A percentile compares a stretch with the other conserved stretches of the same genome.
Evolutionary conservation across 1,140 invertebrate species (phyloP).

Genomic region (Euwallacea fornicatus): DNA sequence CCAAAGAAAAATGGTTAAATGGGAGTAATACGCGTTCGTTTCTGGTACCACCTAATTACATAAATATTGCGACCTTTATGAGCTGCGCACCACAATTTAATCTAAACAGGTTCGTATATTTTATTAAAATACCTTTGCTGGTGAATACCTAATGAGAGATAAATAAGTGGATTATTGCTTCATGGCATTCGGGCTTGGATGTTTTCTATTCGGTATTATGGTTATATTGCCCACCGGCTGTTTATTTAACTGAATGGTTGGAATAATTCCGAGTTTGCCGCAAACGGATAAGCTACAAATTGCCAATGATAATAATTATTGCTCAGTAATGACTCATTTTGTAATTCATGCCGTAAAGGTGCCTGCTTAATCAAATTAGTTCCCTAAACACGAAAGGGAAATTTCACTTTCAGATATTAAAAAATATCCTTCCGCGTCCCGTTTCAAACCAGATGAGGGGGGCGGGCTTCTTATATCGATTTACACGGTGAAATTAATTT

Average conservation of each 20-base stretch:
- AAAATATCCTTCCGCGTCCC: neutral
- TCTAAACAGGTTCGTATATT: conserved; percentile 21
- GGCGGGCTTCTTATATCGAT: conserved; percentile 13
- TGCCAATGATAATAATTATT: neutral
- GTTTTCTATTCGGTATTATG: neutral
- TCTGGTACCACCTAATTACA: conserved; percentile 11
- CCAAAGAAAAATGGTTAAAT: neutral
- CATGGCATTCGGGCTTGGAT: conserved; percentile 8
- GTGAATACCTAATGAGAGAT: conserved; percentile 22
- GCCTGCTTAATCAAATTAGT: neutral
- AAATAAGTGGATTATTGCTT: conserved; percentile 21
- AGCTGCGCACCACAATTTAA: conserved; percentile 10
- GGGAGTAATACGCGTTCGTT: neutral
- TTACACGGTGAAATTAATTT: conserved; percentile 26
- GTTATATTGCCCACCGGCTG: conserved; percentile 1
- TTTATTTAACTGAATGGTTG: neutral
- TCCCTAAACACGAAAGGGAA: neutral
- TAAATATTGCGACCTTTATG: conserved; percentile 15
- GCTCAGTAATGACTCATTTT: no score
- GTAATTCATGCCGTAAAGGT: neutral
- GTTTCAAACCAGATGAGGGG: conserved; percentile 9
- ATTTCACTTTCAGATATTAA: conserved; percentile 9
- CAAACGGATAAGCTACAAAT: neutral
- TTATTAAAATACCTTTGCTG: conserved; percentile 12
- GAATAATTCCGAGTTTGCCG: neutral